Percentiles rank a stretch among this genome's conserved stretches.
Conservation (phyloP, 2,888 invertebrate species). For the Acronicta leporina region DNA sequence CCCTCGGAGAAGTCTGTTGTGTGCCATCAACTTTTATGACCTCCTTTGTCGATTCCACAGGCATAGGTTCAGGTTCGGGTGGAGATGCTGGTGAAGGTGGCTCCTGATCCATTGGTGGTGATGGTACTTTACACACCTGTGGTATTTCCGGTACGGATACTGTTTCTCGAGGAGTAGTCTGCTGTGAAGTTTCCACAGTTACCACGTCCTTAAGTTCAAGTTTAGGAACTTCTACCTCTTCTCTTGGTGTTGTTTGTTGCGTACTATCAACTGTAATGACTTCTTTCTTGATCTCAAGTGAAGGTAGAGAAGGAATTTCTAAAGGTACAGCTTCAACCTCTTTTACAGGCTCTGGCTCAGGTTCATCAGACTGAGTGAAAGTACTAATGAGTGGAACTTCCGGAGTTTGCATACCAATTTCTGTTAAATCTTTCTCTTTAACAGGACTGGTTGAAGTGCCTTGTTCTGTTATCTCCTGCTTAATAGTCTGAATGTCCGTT, state of each 20-base stretch:
- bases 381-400: slow-evolving; percentile 75
- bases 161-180: slow-evolving; percentile 68
- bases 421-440: slow-evolving; percentile 68
- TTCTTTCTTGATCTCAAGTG: slow-evolving; percentile 53
- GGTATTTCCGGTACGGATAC: slow-evolving; percentile 27
- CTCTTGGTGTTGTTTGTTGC: slow-evolving; percentile 69
- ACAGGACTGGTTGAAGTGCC: slow-evolving; percentile 80
- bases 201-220: slow-evolving; percentile 58
- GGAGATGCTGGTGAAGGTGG: not conserved
- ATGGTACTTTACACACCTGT: slow-evolving; percentile 12
- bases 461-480: slow-evolving; percentile 73
- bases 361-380: slow-evolving; percentile 82
- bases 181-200: slow-evolving; percentile 66
- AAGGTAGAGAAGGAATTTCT: slow-evolving; percentile 42
- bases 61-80: slow-evolving; percentile 16
- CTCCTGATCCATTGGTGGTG: slow-evolving; percentile 1
- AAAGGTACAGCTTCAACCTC: slow-evolving; percentile 34
- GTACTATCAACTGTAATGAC: slow-evolving; percentile 64
- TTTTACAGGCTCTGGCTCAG: slow-evolving; percentile 60
- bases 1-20: slow-evolving; percentile 90
- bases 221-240: slow-evolving; percentile 53
- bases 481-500: slow-evolving; percentile 77
- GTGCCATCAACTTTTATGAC: slow-evolving; percentile 64
- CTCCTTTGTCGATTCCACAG: slow-evolving; percentile 44
- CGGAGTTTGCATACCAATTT: slow-evolving; percentile 80